Conservation (phyloP, 2,113 vertebrate species). For the Triplophysa siluroides region DNA sequence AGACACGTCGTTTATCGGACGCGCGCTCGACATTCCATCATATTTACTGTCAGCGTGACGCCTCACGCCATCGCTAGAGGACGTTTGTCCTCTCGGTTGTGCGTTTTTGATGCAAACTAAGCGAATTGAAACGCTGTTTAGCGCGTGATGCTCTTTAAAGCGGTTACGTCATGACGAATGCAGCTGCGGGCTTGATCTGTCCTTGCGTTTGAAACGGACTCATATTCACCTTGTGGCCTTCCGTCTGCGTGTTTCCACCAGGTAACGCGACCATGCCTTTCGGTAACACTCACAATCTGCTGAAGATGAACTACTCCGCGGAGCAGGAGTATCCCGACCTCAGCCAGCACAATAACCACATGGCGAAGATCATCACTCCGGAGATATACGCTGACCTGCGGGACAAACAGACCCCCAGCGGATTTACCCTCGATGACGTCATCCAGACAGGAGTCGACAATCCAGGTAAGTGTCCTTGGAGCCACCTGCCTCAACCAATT, state of each 20-base stretch:
- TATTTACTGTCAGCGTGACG: conserved; percentile 8
- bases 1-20: background rate
- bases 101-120: background rate
- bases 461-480: conserved; percentile 77
- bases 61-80: background rate
- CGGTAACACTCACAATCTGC: conserved; percentile 88
- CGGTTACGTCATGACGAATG: conserved; percentile 50
- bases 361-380: conserved; percentile 88
- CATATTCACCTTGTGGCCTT: background rate
- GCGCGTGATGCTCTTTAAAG: conserved; percentile 38
- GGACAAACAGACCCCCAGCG: conserved; percentile 84
- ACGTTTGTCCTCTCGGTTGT: background rate
- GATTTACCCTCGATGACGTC: conserved; percentile 87
- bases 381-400: conserved; percentile 85
- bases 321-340: conserved; percentile 91
- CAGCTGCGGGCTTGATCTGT: conserved; percentile 33
- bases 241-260: conserved; percentile 16
- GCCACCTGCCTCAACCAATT: background rate
- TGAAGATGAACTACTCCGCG: conserved; percentile 81
- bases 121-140: background rate
- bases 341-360: conserved; percentile 92
- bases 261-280: conserved; percentile 86
- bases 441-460: conserved; percentile 95
- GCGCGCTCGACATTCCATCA: conserved; percentile 37
- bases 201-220: conserved; percentile 7